phyloP scores from a whole-genome alignment of 2,113 vertebrate genomes.

The Phrynocephalus versicolor region DNA sequence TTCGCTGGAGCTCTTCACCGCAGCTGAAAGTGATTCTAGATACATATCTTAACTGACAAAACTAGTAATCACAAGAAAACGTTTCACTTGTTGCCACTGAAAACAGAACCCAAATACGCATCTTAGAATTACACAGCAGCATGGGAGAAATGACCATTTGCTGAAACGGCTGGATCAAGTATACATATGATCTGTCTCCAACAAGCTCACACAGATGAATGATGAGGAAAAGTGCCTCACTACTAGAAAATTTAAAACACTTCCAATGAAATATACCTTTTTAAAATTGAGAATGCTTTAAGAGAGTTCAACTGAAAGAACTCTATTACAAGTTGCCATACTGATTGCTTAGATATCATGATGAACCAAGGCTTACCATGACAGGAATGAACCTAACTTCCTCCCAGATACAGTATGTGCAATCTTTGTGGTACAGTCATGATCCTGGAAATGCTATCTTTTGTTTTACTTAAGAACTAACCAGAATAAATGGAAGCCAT shows the following conservation, averaged over 20 bases:
- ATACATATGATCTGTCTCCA: not conserved
- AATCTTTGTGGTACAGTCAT: not conserved
- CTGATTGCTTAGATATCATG: not conserved
- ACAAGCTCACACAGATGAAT: not conserved
- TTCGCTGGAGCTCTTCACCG: not conserved
- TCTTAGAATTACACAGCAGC: not conserved
- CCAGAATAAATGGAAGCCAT: no score
- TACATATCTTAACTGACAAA: constrained; percentile 4
- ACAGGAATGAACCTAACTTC: not conserved
- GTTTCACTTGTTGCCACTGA: not conserved
- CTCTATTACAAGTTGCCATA: not conserved
- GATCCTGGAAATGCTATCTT: not conserved
- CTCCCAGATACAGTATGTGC: no score
- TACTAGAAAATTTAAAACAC: not conserved
- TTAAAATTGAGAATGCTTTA: not conserved
- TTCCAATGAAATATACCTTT: not conserved
- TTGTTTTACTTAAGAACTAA: no score
- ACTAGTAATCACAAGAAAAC: constrained; percentile 5
- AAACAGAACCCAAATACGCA: not conserved
- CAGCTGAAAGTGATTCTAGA: constrained; percentile 17
- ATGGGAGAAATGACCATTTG: not conserved
- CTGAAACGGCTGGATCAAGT: not conserved
- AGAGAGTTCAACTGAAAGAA: not conserved
- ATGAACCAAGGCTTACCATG: not conserved
- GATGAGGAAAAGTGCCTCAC: not conserved